A percentile compares a stretch with the other conserved stretches of the same genome.
Evolutionary conservation across 1,140 invertebrate species (phyloP).

Genomic region (Maconellicoccus hirsutus): DNA sequence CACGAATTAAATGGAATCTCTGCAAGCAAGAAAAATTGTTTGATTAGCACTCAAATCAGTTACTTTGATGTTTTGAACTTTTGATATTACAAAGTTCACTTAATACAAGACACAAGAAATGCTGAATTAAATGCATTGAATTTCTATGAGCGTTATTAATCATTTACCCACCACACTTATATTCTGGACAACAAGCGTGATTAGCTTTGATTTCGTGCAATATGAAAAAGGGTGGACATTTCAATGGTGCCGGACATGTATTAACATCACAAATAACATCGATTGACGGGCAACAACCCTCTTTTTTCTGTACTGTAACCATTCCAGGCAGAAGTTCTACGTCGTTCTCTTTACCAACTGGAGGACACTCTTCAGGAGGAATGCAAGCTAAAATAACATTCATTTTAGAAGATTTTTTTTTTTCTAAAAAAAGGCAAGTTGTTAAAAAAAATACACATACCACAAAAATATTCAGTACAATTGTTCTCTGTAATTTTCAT

Average conservation of each 20-base stretch:
- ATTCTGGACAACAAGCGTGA: slow-evolving; percentile 50
- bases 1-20: slow-evolving; percentile 56
- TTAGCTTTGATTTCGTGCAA: slow-evolving; percentile 35
- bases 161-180: slow-evolving; percentile 46
- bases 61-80: too few relatives aligned
- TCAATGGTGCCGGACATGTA: slow-evolving; percentile 43
- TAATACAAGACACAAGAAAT: too few relatives aligned
- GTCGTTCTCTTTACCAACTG: slow-evolving; percentile 35
- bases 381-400: slow-evolving; percentile 46
- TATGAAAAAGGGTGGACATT: slow-evolving; percentile 47
- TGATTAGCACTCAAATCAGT: too few relatives aligned
- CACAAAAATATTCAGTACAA: slow-evolving; percentile 48
- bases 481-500: slow-evolving; percentile 15
- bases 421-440: not conserved
- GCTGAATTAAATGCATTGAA: too few relatives aligned
- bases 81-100: too few relatives aligned
- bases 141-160: too few relatives aligned
- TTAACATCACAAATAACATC: slow-evolving; percentile 46
- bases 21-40: slow-evolving; percentile 33
- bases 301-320: slow-evolving; percentile 40
- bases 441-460: slow-evolving; percentile 36
- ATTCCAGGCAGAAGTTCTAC: slow-evolving; percentile 45
- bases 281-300: slow-evolving; percentile 55
- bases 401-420: too few relatives aligned
- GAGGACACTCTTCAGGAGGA: slow-evolving; percentile 51